These are phyloP conservation scores for Epizoanthus ramosus DNA, from an alignment of 92 coral and sea anemone species.

Conservation along the genomic window DNA sequence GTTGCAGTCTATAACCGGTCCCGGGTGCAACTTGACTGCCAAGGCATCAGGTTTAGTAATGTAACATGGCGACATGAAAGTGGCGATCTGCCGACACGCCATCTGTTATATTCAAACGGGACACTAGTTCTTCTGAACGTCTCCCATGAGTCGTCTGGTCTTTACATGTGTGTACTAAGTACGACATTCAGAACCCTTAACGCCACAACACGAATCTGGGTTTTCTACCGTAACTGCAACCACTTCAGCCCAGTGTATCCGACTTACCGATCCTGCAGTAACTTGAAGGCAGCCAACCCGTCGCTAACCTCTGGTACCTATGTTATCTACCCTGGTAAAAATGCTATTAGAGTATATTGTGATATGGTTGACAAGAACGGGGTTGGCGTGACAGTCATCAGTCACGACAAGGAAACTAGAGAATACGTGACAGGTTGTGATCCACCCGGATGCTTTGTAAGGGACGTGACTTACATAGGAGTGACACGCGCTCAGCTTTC, in stretches of 20 bases:
- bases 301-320: too few species aligned
- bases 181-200: neutral
- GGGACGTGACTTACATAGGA: neutral
- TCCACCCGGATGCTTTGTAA: neutral
- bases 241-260: too few species aligned
- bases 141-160: neutral
- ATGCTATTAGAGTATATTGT: neutral
- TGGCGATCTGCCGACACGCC: neutral
- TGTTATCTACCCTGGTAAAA: too few species aligned
- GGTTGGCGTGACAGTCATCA: too few species aligned
- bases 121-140: neutral
- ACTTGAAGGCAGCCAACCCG: too few species aligned
- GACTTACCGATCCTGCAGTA: too few species aligned
- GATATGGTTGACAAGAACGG: neutral
- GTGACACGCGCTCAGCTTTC: neutral
- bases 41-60: neutral
- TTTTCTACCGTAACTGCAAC: too few species aligned
- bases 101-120: neutral
- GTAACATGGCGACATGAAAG: too few species aligned
- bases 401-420: neutral
- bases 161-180: neutral
- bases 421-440: neutral
- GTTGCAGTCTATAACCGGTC: neutral
- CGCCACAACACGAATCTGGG: too few species aligned
- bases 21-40: neutral